Evolutionary conservation across 1,140 invertebrate genomes (phyloP), one percentile per base, ranked within the genome.

Genomic region (Ips nitidus): DNA sequence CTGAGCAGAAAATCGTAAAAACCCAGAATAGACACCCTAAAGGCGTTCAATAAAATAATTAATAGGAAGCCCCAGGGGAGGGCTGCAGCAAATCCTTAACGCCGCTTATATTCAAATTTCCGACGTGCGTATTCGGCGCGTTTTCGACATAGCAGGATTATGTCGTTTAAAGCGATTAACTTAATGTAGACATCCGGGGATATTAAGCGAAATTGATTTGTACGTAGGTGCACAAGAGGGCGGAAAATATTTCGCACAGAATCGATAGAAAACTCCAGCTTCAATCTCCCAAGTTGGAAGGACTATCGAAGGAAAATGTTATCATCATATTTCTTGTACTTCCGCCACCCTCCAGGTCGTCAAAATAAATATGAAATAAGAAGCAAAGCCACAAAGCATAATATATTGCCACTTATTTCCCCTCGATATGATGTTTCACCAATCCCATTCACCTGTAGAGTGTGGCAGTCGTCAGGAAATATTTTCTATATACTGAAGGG

Each of bases 21-120:
- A 22, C 22, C 22, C 22, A 22, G 22, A 22, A 22, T 22, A 22
- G 22, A 22, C 22, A 22, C 22, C 22, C 22, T 22, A 22, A 22
- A 22, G 61, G 68, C 75, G 73, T 73, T 76, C 76, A 74, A 78
- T 78, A 78, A 78, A 78, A 78, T 78, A 78, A 78, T 78, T 78
- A 78, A 78, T 78, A 78, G 76, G 67, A 66, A 69, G 72, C 69
- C 75, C 73, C 69, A 67, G 75, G 75, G 22, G 22, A 22, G 73
- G 70, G 72, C 66, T 52, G 45, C 52, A 41, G 66, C 52, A 67
- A 71, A 66, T 63, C 59, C 58, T 71, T 66, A 59, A 66, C 63
- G 67, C 58, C 69, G 73, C 66, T 74, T 74, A 76, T 75, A 76
- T 78, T 78, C 75, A 78, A 75, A 78, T 78, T 78, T 76, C 67